Evolutionary conservation across 1,140 invertebrate genomes (phyloP).

Genomic region (Platyscapa corneri): DNA sequence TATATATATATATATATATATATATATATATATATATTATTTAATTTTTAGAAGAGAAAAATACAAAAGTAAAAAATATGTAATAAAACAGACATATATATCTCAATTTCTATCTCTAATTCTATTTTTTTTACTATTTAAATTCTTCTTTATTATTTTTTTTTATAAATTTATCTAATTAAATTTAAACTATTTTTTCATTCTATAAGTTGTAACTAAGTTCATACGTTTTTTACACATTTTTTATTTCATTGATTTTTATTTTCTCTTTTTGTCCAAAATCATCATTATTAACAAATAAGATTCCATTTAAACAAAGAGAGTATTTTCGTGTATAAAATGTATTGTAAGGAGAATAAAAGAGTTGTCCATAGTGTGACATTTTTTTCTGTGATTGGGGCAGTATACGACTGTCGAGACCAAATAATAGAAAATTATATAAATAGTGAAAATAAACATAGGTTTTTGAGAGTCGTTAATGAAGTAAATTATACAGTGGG

Average conservation of each 20-base stretch:
- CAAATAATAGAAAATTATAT: conserved; percentile 57
- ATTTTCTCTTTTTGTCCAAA: conserved; percentile 46
- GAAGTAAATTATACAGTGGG: conserved; percentile 45
- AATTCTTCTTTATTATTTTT: conserved; percentile 28
- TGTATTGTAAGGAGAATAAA: conserved; percentile 47
- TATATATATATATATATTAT: no score
- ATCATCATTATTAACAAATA: conserved; percentile 62
- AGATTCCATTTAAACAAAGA: conserved; percentile 47
- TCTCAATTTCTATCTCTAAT: background rate
- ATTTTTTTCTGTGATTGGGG: conserved; percentile 83
- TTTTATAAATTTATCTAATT: no score
- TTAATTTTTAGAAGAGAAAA: no score
- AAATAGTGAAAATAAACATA: conserved; percentile 66
- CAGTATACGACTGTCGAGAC: conserved; percentile 76
- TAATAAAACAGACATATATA: no score
- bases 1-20: no score
- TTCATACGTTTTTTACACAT: conserved; percentile 26
- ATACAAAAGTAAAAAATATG: no score
- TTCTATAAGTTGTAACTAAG: conserved; percentile 39
- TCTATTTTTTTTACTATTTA: conserved; percentile 49
- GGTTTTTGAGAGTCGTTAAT: conserved; percentile 78
- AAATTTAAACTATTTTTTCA: background rate
- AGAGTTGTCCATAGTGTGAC: conserved; percentile 76
- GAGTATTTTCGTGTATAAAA: conserved; percentile 39
- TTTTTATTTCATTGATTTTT: no score